phyloP scores from a whole-genome alignment of 2,113 vertebrate species.

The Saguinus imperator region DNA sequence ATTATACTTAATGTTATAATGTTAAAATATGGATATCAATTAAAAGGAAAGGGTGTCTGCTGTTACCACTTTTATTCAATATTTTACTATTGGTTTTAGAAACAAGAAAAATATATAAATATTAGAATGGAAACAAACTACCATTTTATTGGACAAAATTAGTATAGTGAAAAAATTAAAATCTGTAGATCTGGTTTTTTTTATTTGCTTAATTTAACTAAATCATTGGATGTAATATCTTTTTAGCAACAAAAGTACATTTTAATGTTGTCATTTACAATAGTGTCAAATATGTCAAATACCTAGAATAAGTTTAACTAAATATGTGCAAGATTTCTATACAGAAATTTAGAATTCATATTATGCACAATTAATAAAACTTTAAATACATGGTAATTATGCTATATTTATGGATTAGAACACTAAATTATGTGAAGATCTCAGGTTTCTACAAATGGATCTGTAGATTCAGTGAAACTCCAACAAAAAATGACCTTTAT shows the following conservation, averaged over 20 bases:
- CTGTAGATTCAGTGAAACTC: neutral
- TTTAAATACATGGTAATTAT: neutral
- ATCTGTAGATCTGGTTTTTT: neutral
- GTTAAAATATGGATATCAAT: neutral
- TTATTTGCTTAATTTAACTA: neutral
- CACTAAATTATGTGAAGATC: neutral
- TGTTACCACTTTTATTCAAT: neutral
- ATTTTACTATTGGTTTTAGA: neutral
- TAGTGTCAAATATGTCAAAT: neutral
- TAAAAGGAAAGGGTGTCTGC: neutral
- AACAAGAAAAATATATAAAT: neutral
- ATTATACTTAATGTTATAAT: neutral
- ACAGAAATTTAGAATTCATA: neutral
- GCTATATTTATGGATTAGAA: neutral
- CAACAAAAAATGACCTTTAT: neutral
- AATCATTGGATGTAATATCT: neutral
- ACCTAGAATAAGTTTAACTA: neutral
- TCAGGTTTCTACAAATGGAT: neutral
- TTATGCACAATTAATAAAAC: neutral
- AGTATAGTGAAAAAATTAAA: neutral
- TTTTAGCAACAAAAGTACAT: neutral
- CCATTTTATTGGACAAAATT: neutral
- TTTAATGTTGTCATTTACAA: neutral
- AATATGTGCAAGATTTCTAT: neutral
- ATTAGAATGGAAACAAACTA: neutral